phyloP scores from a whole-genome alignment of 2,113 vertebrate genomes.

The Artemisiospiza belli region DNA sequence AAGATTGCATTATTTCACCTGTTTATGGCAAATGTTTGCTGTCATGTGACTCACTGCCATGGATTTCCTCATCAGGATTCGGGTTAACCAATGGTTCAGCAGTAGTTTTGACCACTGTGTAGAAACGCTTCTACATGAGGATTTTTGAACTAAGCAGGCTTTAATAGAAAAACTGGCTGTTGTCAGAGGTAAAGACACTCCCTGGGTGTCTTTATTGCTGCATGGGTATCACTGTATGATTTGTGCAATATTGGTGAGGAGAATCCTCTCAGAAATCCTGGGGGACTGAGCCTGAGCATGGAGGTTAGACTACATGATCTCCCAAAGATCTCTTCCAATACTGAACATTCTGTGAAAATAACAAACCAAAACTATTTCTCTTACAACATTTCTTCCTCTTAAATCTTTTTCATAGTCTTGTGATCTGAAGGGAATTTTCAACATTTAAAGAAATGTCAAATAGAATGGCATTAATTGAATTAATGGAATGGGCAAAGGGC shows the following conservation, averaged over 20 bases:
- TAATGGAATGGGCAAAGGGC: not conserved
- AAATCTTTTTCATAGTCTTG: not conserved
- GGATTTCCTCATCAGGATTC: not conserved
- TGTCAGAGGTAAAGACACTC: not conserved
- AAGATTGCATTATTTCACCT: not conserved
- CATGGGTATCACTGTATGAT: not conserved
- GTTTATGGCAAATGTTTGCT: not conserved
- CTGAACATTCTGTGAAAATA: not conserved
- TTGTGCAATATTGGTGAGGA: not conserved
- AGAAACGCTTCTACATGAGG: not conserved
- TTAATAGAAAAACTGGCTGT: not conserved
- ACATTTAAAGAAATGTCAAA: not conserved
- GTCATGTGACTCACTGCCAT: not conserved
- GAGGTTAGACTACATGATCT: not conserved
- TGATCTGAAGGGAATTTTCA: not conserved
- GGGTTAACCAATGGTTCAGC: not conserved
- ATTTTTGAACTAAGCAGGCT: not conserved
- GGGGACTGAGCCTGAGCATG: not conserved
- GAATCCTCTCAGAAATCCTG: not conserved
- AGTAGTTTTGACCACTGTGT: not conserved
- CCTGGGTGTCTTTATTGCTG: not conserved
- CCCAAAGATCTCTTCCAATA: not conserved
- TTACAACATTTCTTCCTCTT: not conserved
- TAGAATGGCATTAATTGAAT: not conserved
- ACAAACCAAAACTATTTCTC: not conserved